Evolutionary conservation across 2,888 invertebrate species (phyloP), one percentile per base, ranked within the genome.

Genomic region (Drosophila neoperkinsi): DNA sequence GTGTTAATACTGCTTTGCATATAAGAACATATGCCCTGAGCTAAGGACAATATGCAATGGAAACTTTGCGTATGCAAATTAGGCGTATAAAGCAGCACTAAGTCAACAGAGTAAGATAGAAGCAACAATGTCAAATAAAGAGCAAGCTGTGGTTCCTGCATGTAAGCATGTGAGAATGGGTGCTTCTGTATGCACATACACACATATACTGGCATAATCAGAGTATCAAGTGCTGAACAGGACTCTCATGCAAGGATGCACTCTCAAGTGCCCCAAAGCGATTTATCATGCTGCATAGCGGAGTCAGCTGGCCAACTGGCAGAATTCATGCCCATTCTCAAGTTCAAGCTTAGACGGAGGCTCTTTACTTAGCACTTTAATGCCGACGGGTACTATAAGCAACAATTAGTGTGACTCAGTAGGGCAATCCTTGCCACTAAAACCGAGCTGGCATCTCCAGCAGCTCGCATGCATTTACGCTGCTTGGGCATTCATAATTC

Each of bases 401-500:
- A 79, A 84, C 75, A 87, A 87, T 85, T 89, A 88, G 79, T 75
- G 58, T 18, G 46, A 21, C n/a, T 21, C 25, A 41, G 56, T 38
- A 55, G 33, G 51, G n/a, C 57, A 52, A 52, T 70, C 51, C 57
- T n/a, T 21, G 36, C 31, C 49, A 33, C 25, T 46, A 53, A 41
- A 25, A 38, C 34, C 2, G 28, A 10, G 50, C 31, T 51, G 31
- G 10, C 57, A 60, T 56, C 67, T 64, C 36, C 38, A n/a, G 43
- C 30, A 21, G 34, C 50, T 58, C 61, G 65, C 70, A 71, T 68
- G 46, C 74, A 66, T 67, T 84, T 62, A 60, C 71, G 57, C 49
- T 56, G 28, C 57, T 60, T 41, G 51, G 56, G 67, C 72, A 88
- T 76, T 85, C 84, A 84, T 87, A 89, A 84, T 82, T 85, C 70